Evolutionary conservation across 2,888 invertebrate genomes (phyloP).

Genomic region (Rotaria magnacalcarata): DNA sequence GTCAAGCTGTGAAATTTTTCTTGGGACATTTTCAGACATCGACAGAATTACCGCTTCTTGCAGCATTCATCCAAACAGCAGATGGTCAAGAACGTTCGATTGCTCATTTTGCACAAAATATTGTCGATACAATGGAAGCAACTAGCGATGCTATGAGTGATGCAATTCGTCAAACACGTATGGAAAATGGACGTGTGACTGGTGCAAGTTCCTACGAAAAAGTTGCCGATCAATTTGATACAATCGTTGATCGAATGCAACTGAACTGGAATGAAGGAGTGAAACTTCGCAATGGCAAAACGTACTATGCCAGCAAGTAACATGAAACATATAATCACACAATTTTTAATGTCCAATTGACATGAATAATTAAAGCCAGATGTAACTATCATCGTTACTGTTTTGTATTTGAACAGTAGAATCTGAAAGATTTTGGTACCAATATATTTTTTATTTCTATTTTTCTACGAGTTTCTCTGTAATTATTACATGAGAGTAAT

Average conservation of each 20-base stretch:
- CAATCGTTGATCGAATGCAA: slow-evolving; percentile 12
- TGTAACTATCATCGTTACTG: no score
- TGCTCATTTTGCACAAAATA: not conserved
- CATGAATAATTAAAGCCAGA: no score
- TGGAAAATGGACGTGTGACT: not conserved
- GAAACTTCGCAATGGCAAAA: not conserved
- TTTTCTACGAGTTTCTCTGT: no score
- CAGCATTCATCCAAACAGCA: slow-evolving; percentile 1
- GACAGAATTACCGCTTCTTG: not conserved
- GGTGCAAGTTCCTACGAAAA: not conserved
- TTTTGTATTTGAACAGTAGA: no score
- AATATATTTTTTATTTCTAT: no score
- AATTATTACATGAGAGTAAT: no score
- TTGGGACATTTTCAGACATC: not conserved
- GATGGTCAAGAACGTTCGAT: not conserved
- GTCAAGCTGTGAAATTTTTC: not conserved
- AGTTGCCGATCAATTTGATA: not conserved
- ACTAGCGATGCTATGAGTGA: not conserved
- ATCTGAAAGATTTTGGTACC: no score
- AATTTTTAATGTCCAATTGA: no score
- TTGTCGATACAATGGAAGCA: not conserved
- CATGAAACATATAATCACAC: no score
- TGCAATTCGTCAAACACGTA: not conserved
- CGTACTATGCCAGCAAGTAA: not conserved
- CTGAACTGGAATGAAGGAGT: slow-evolving; percentile 1